Base-by-base conservation (phyloP, 2,113 vertebrate species). In the Leptobrachium leishanense region DNA sequence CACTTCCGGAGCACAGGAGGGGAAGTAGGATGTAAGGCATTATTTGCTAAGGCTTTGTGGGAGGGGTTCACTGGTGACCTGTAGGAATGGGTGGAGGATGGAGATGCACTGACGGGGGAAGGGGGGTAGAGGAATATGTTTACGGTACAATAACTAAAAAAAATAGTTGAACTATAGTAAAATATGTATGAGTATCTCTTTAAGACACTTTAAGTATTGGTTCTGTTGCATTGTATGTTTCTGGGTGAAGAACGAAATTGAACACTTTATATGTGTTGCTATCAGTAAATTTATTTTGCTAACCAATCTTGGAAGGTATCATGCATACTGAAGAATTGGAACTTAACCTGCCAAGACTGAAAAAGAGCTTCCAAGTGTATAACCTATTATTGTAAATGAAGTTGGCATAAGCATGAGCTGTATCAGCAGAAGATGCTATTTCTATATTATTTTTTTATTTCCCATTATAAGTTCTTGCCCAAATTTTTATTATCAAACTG, bases 391-490 rank as follows among this genome's bases (percentile, higher is more conserved):
- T 20, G 68, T 69, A 69, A 69, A 44, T 44, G 43, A n/a, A 44
- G 13, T 72, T 72, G 69, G 69, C 69, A 44, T 15, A 39, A 43
- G 12, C 69, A 72, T 44, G 46, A 54, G 46, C 69, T 72, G 50
- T 72, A 72, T 72, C 69, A 72, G 50, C 50, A 54, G 12, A 40
- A 72, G 20, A 72, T 72, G 46, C 40, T 41, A n/a, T 72, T 72
- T 72, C n/a, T 20, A 72, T 54, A 50, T 50, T 50, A 5, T 50
- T 50, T 54, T 72, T 46, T 72, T 72, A 72, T 72, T 72, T 53
- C 44, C 46, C 39, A 72, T 72, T 72, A 70, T 10, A 65, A 31
- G 10, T 59, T 12, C 55, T 59, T 59, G 55, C 55, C 10, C 13
- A 59, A 15, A 59, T 31, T 64, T 10, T 20, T 64, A 64, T 64